Percentiles rank a stretch among this genome's conserved stretches.
These are phyloP conservation scores for Paracentrotus lividus DNA, from an alignment of 53 echinoderm and acorn worm species.

Conservation along the genomic window DNA sequence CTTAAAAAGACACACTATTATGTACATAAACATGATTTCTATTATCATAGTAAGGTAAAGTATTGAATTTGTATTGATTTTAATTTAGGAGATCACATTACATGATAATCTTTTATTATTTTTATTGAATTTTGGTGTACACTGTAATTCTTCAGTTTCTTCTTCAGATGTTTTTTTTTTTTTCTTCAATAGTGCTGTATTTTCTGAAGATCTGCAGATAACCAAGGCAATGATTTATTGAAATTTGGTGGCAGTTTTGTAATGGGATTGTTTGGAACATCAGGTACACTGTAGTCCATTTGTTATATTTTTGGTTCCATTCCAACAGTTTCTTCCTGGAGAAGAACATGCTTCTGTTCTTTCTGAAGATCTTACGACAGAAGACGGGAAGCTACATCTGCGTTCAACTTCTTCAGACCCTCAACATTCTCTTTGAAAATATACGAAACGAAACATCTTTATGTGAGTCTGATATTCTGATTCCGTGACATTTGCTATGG, in stretches of 20 bases:
- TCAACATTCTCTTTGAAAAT: constrained; percentile 99
- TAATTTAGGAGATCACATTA: too few species aligned
- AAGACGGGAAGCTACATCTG: constrained; percentile 96
- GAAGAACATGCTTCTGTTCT: constrained; percentile 99
- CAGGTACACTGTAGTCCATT: too few species aligned
- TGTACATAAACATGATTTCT: too few species aligned
- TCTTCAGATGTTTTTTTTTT: too few species aligned
- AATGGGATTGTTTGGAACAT: neutral
- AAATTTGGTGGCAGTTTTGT: neutral
- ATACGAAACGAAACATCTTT: constrained; percentile 98
- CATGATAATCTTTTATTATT: too few species aligned
- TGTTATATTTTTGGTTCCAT: neutral
- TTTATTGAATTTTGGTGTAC: too few species aligned
- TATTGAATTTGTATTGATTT: too few species aligned
- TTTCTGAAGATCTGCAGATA: neutral
- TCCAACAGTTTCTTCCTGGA: constrained; percentile 93
- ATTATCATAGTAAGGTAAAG: too few species aligned
- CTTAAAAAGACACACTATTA: too few species aligned
- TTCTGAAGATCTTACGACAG: constrained; percentile 94
- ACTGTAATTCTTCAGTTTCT: too few species aligned
- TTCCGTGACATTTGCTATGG: too few species aligned
- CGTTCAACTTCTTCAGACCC: constrained; percentile 97
- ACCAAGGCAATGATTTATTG: neutral
- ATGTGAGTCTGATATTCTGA: constrained; percentile 81
- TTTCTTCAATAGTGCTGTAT: too few species aligned